Evolutionary conservation across 2,113 vertebrate genomes (phyloP), one percentile per base, ranked within the genome.

Genomic region (Odontesthes bonariensis): DNA sequence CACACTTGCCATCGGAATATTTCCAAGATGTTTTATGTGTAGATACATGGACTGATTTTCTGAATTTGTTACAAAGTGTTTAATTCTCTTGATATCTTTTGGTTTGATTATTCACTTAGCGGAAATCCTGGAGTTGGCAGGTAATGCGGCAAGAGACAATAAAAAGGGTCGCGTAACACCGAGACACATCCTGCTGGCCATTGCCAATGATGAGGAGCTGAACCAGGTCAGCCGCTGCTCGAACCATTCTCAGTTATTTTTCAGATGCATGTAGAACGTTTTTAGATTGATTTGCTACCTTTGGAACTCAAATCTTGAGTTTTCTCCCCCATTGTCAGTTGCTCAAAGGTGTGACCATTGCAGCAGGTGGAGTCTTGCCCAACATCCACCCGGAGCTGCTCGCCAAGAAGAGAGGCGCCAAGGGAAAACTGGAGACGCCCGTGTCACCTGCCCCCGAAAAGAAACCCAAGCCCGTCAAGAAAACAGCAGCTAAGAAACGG

Each of bases 151-250:
- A 17, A 94, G 98, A 87, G 98, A 99, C 94, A 99, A 99, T 89
- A 99, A 99, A 93, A 99, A 99, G 87, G 96, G 97, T 27, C 96
- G 98, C 35, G 97, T 99, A 81, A 98, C 97, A 0, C 98, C 98
- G 11, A 93, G 98, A 68, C 98, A 99, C 93, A 99, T 99, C 91
- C 93, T 99, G 68, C 92, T 99, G 86, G 98, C 98, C 60, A 96
- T 99, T 79, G 98, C 98, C 91, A 99, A 99, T 0, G 98, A 99
- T 16, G 97, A 99, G 90, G 98, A 99, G 85, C 91, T 99, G 60
- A 98, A 99, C 92, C 97, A 99, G 97, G 98, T 99, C 88, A 57
- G 91, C 13, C 3, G 14, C 12, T 62, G 12, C 51, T 14, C 31
- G 16, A 35, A 42, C 20, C 8, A 56, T 23, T 44, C n/a, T 44